phyloP scores from a whole-genome alignment of 1,140 invertebrate species.

The Ceratoteleas bidentatus region DNA sequence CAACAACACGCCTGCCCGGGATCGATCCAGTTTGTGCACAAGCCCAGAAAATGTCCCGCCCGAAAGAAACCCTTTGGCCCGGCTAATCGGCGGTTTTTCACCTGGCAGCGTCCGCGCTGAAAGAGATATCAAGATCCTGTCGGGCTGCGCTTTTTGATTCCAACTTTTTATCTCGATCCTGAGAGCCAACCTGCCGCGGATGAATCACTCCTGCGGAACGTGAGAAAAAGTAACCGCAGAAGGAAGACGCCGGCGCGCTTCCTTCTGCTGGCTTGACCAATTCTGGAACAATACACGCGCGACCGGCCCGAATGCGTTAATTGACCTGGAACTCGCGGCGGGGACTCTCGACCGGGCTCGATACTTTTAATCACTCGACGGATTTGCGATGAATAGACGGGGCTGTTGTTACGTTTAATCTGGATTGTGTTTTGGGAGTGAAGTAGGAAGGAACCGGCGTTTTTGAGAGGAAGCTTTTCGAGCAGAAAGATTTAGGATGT shows the following conservation, averaged over 20 bases:
- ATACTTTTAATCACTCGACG: too few species aligned
- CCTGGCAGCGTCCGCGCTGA: conserved; percentile 61
- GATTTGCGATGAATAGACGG: too few species aligned
- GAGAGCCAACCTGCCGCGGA: conserved; percentile 56
- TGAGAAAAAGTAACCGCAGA: conserved; percentile 65
- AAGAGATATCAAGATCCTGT: conserved; percentile 60
- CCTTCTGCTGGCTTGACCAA: conserved; percentile 18
- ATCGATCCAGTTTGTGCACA: conserved; percentile 78
- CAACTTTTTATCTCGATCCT: conserved; percentile 59
- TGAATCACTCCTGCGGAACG: conserved; percentile 58
- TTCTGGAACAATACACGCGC: conserved; percentile 17
- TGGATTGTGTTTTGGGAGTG: too few species aligned
- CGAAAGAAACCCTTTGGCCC: conserved; percentile 71
- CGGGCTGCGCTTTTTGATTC: conserved; percentile 64
- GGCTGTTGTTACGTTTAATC: too few species aligned
- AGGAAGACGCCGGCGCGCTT: conserved; percentile 3
- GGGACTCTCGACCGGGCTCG: too few species aligned
- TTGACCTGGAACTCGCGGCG: neutral
- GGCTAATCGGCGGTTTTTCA: conserved; percentile 70
- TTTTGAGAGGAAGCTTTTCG: too few species aligned
- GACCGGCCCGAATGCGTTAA: neutral
- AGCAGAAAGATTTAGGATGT: too few species aligned
- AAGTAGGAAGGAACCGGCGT: too few species aligned
- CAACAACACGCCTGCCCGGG: conserved; percentile 36
- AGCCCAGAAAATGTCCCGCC: conserved; percentile 76